Base-by-base conservation (phyloP, 2,888 invertebrate genomes). In the Andrena trimmerana region DNA sequence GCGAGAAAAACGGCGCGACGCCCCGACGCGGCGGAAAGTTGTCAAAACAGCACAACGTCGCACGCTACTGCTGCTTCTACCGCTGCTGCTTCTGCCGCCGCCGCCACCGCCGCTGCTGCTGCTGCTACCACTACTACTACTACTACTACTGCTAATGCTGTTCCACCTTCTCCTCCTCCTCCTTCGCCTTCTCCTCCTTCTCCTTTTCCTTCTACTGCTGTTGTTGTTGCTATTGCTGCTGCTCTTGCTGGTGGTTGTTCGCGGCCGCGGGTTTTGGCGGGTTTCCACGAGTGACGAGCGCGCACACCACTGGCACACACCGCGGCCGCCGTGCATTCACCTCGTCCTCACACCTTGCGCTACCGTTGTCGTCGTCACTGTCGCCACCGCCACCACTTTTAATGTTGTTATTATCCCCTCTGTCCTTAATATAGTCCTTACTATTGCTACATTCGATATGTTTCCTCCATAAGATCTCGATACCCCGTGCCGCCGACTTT, bases 281-380 rank as follows among this genome's bases (percentile, higher is more conserved):
- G 91, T 92, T 92, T 91, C 90, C 90, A 86, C 90, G 83, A 84
- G 84, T 85, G 90, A 89, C 86, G 88, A 89, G 81, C 88, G 85
- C 86, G 86, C 88, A 88, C 87, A 87, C 86, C 87, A 88, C 90
- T 86, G 85, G 88, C 84, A 89, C 87, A 90, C 88, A 88, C 87
- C 86, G 88, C 89, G 86, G 86, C 85, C 89, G 90, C 89, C 92
- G 93, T 92, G 92, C 92, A 92, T 92, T 92, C 93, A 92, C 93
- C 92, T 91, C 90, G 86, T 88, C 86, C 86, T 84, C 86, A 86
- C 86, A 86, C 83, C 85, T 88, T 89, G 90, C 90, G 90, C 90
- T 89, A 89, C 82, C 78, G 79, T 77, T 66, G 83, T 77, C 79
- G 83, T 71, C 76, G 81, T 81, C 81, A 81, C 80, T 85, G 78